phyloP scores from a whole-genome alignment of 92 coral and sea anemone species.

The Zoanthus sociatus region DNA sequence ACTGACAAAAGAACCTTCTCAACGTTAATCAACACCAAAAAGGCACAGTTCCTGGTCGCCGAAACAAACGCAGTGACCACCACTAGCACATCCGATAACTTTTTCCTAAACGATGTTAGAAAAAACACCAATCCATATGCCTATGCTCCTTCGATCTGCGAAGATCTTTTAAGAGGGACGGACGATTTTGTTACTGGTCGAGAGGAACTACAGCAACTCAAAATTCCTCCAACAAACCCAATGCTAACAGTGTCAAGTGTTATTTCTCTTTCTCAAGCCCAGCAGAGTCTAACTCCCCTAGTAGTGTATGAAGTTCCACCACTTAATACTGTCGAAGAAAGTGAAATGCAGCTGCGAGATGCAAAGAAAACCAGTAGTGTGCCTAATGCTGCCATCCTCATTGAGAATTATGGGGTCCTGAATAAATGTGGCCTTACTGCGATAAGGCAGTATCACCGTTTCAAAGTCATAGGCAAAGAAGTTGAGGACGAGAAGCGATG shows the following conservation, averaged over 20 bases:
- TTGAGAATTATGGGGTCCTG: too few relatives aligned
- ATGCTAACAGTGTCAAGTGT: neutral
- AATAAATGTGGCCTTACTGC: too few relatives aligned
- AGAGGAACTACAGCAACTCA: constrained; percentile 8
- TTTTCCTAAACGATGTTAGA: neutral
- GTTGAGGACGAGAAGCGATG: too few relatives aligned
- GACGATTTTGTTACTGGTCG: constrained; percentile 16
- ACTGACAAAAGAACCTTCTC: neutral
- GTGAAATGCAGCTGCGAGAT: constrained; percentile 8
- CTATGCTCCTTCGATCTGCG: constrained; percentile 14
- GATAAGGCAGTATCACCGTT: too few relatives aligned
- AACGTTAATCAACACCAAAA: constrained; percentile 1
- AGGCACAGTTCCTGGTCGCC: constrained; percentile 16
- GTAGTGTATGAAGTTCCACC: constrained; percentile 8
- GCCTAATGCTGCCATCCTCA: too few relatives aligned
- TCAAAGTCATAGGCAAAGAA: too few relatives aligned
- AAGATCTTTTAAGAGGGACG: constrained; percentile 22
- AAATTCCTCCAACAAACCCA: constrained; percentile 20
- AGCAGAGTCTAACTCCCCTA: constrained; percentile 7
- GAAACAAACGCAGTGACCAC: neutral
- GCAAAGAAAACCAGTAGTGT: constrained; percentile 5
- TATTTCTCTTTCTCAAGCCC: constrained; percentile 5
- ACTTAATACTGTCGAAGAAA: constrained; percentile 10
- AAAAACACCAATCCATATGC: neutral
- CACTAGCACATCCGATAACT: neutral